phyloP scores from a whole-genome alignment of 2,113 vertebrate genomes.

The Scartelaos histophorus region DNA sequence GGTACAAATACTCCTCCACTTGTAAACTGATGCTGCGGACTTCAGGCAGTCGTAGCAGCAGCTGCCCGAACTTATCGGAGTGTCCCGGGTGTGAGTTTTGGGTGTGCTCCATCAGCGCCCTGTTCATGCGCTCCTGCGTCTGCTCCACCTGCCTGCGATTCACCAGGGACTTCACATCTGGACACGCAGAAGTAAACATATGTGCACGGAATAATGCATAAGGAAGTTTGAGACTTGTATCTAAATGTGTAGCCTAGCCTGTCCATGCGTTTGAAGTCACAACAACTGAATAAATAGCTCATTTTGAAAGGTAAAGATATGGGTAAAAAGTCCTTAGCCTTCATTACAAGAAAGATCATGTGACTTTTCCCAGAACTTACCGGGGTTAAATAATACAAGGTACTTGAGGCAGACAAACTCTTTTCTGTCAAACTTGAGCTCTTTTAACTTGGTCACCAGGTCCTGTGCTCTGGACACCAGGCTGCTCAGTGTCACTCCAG shows the following conservation, averaged over 20 bases:
- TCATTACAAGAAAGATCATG: too few relatives aligned
- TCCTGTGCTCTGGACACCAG: slow-evolving; percentile 80
- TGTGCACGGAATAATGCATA: background rate
- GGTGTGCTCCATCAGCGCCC: slow-evolving; percentile 81
- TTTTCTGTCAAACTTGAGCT: slow-evolving; percentile 76
- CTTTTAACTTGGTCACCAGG: slow-evolving; percentile 77
- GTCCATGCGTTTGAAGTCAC: too few relatives aligned
- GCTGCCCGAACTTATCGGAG: slow-evolving; percentile 81
- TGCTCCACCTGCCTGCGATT: slow-evolving; percentile 76
- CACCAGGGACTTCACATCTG: slow-evolving; percentile 80
- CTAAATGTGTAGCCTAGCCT: too few relatives aligned
- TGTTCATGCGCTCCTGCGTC: slow-evolving; percentile 80
- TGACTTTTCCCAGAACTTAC: slow-evolving; percentile 57
- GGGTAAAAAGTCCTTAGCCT: background rate
- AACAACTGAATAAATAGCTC: too few relatives aligned
- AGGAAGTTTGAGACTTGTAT: background rate
- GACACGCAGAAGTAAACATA: background rate
- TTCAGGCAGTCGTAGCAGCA: slow-evolving; percentile 80
- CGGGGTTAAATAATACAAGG: slow-evolving; percentile 82
- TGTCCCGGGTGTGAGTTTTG: slow-evolving; percentile 69
- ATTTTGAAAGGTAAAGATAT: background rate
- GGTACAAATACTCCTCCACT: slow-evolving; percentile 82
- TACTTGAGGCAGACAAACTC: slow-evolving; percentile 83
- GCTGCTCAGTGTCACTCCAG: slow-evolving; percentile 70
- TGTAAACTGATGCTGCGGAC: slow-evolving; percentile 82